phyloP scores from a whole-genome alignment of 1,140 invertebrate species.

The Epicauta chinensis region DNA sequence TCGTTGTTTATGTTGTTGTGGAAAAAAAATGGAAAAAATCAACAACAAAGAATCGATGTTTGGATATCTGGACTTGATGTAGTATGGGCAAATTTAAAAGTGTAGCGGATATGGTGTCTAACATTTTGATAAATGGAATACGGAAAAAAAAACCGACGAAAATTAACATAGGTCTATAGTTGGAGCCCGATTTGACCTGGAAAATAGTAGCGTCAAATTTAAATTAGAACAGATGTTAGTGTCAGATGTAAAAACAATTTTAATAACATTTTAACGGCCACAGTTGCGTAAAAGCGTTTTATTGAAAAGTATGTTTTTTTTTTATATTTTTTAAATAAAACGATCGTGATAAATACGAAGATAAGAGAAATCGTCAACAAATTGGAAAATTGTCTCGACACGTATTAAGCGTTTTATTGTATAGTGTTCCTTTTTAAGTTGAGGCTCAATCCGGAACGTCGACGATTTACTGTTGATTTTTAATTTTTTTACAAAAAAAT shows the following conservation, averaged over 20 bases:
- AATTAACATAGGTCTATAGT: slow-evolving; percentile 12
- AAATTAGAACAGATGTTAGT: slow-evolving; percentile 16
- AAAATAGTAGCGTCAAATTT: slow-evolving; percentile 13
- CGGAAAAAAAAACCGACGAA: slow-evolving; percentile 10
- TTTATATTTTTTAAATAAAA: too few relatives aligned
- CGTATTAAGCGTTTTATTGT: slow-evolving; percentile 13
- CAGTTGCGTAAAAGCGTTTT: slow-evolving; percentile 12
- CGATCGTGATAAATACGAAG: background rate
- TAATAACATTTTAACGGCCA: slow-evolving; percentile 12
- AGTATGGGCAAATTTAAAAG: slow-evolving; percentile 5
- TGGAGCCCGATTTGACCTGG: slow-evolving; percentile 12
- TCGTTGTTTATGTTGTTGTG: too few relatives aligned
- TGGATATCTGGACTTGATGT: background rate
- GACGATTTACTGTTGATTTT: too few relatives aligned
- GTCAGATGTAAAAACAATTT: slow-evolving; percentile 18
- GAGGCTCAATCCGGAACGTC: too few relatives aligned
- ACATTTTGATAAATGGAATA: slow-evolving; percentile 5
- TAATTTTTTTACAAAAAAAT: too few relatives aligned
- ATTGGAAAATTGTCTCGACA: slow-evolving; percentile 8
- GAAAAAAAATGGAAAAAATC: too few relatives aligned
- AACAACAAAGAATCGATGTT: too few relatives aligned
- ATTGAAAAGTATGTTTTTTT: too few relatives aligned
- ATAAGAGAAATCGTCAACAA: slow-evolving; percentile 4
- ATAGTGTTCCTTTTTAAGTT: too few relatives aligned
- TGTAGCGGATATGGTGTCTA: slow-evolving; percentile 1